Base-by-base conservation (phyloP, 2,888 invertebrate genomes). In the Heliconius erato region DNA sequence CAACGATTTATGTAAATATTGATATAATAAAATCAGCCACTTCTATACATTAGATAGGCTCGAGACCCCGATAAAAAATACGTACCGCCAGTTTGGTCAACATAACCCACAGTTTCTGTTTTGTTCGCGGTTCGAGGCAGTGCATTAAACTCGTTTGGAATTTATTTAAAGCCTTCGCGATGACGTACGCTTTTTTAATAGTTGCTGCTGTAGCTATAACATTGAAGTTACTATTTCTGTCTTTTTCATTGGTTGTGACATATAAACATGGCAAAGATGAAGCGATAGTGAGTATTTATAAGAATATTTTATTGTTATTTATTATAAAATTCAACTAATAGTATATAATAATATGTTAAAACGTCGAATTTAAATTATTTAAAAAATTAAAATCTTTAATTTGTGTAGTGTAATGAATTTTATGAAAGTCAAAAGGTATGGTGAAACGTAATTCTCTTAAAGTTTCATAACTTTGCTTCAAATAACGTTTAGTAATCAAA, bases 151-250 rank as follows among this genome's bases (percentile, higher is more conserved):
- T 80, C 65, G 77, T 77, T 74, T 80, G 49, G 35, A 79, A 44
- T 49, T 28, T 80, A 69, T 81, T 81, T 79, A 54, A 74, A 78
- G 68, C 44, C 74, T 76, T 79, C 74, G 79, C 26, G 32, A 87
- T 88, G 88, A 85, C 88, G 74, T 85, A 87, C 81, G 87, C 94
- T 59, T 95, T 95, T 87, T 87, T 95, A 83, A 93, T 95, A 86
- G 95, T 95, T 79, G 94, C 94, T 84, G 92, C 94, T 11, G 92
- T 94, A 63, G 95, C 95, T 12, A 92, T 95, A 65, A 92, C 93
- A 76, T 79, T 95, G 71, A 95, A 95, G 86, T 88, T 95, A 83
- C 85, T 95, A 86, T 95, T 95, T 87, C 88, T 95, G 85, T 93
- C 92, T 90, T 94, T 95, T 84, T 95, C 95, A 3, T 88, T 95